Evolutionary conservation across 1,140 invertebrate genomes (phyloP).

Genomic region (Helicoverpa armigera): DNA sequence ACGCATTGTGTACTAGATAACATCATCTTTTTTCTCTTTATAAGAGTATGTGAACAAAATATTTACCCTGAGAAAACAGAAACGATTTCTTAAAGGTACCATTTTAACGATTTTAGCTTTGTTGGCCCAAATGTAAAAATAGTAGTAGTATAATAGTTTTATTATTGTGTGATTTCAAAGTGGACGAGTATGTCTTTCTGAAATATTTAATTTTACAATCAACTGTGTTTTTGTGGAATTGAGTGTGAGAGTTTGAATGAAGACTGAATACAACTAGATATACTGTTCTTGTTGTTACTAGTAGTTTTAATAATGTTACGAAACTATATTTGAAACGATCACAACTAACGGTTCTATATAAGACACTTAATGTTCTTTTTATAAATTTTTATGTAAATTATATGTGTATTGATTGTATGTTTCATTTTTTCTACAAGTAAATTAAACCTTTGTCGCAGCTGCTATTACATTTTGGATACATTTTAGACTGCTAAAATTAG

Average conservation of each 20-base stretch:
- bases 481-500: not conserved
- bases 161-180: conserved; percentile 36
- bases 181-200: conserved; percentile 22
- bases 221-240: conserved; percentile 30
- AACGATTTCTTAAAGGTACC: not conserved
- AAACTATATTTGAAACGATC: conserved; percentile 47
- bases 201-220: conserved; percentile 39
- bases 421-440: conserved; percentile 15
- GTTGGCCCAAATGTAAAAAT: conserved; percentile 42
- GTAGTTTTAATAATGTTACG: conserved; percentile 54
- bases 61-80: not conserved
- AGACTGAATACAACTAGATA: conserved; percentile 70
- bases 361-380: conserved; percentile 50
- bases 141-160: conserved; percentile 25
- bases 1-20: conserved; percentile 10
- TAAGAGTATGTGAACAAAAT: conserved; percentile 19
- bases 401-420: conserved; percentile 33
- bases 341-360: conserved; percentile 40
- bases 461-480: not conserved
- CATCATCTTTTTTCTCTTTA: not conserved
- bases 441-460: conserved; percentile 19
- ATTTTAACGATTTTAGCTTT: conserved; percentile 25
- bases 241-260: conserved; percentile 63
- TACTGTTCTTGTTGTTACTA: conserved; percentile 67
- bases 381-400: conserved; percentile 58